phyloP scores from a whole-genome alignment of 2,113 vertebrate genomes.

The Phrynosoma platyrhinos region DNA sequence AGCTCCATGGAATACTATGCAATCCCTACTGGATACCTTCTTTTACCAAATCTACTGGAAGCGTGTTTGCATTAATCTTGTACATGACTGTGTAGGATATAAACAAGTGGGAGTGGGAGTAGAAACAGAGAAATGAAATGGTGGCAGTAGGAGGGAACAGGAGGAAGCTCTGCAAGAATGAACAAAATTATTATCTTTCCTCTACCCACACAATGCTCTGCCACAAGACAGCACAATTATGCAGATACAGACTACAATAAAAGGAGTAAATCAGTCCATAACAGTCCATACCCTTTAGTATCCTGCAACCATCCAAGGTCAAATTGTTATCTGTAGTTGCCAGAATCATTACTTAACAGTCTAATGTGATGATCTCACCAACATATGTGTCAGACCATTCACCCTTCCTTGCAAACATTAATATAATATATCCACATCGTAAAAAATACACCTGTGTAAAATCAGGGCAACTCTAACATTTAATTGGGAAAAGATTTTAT shows the following conservation, averaged over 20 bases:
- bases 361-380: background rate
- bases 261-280: background rate
- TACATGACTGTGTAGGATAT: background rate
- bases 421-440: background rate
- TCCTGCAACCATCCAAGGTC: background rate
- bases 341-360: no score
- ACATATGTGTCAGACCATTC: background rate
- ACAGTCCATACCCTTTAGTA: background rate
- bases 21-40: background rate
- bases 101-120: constrained; percentile 6
- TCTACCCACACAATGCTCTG: background rate
- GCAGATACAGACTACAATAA: background rate
- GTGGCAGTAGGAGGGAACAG: constrained; percentile 12
- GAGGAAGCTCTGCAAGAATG: constrained; percentile 1
- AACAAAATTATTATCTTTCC: constrained; percentile 9
- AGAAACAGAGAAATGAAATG: constrained; percentile 4
- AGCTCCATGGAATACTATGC: background rate
- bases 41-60: background rate
- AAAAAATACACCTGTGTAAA: background rate
- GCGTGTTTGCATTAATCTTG: background rate
- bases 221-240: background rate
- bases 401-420: background rate
- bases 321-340: background rate
- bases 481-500: background rate
- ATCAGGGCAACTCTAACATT: background rate